Evolutionary conservation across 2,797 vertebrate species (phyloP).

Genomic region (Macropus fuliginosus): DNA sequence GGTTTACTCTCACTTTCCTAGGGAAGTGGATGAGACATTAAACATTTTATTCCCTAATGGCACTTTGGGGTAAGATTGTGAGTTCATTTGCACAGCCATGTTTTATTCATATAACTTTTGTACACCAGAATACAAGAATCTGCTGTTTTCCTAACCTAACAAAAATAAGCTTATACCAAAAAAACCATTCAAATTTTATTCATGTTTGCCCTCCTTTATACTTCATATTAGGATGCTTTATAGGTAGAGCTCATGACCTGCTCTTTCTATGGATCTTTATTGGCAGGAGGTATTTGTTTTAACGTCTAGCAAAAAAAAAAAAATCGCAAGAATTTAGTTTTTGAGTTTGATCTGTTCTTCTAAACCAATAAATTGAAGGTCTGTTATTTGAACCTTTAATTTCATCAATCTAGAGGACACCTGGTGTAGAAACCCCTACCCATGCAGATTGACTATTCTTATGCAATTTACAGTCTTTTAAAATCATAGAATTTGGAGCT

Average conservation of each 20-base stretch:
- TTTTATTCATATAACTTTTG: slow-evolving; percentile 79
- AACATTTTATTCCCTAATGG: slow-evolving; percentile 78
- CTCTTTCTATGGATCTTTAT: slow-evolving; percentile 69
- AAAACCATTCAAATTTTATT: slow-evolving; percentile 76
- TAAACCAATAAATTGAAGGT: slow-evolving; percentile 46
- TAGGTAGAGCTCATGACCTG: neutral
- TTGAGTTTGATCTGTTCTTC: slow-evolving; percentile 53
- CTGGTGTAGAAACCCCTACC: neutral
- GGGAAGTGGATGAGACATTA: slow-evolving; percentile 77
- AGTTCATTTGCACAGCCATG: slow-evolving; percentile 79
- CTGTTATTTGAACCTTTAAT: neutral
- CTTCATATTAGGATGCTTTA: slow-evolving; percentile 58
- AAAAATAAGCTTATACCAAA: slow-evolving; percentile 74
- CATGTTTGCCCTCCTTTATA: slow-evolving; percentile 55
- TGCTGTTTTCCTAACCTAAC: slow-evolving; percentile 76
- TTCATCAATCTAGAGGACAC: neutral
- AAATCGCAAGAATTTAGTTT: slow-evolving; percentile 4
- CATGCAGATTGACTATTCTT: neutral
- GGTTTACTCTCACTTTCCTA: slow-evolving; percentile 83
- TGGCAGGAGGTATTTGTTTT: slow-evolving; percentile 60
- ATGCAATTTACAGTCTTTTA: neutral
- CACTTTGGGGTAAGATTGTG: slow-evolving; percentile 79
- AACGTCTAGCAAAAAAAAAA: neutral
- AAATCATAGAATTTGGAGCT: neutral
- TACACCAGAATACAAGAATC: slow-evolving; percentile 78